Base-by-base conservation (phyloP, 2,888 invertebrate genomes). In the Drosophila nr. medialis region DNA sequence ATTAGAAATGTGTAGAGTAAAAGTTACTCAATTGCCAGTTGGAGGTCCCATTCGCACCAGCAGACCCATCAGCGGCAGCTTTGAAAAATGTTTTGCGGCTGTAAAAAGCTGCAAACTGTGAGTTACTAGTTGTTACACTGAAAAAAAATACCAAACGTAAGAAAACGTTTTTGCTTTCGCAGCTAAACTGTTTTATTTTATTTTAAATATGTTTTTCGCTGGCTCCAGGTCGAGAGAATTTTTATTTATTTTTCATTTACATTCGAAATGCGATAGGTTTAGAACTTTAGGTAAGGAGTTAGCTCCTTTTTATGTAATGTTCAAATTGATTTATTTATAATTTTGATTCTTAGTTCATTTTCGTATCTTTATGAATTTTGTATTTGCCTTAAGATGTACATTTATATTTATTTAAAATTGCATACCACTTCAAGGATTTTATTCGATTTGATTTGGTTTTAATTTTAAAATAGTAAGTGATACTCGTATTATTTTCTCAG, bases 1-100 rank as follows among this genome's bases (percentile, higher is more conserved):
- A 89, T 86, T 88, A 88, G 88, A 87, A 88, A 83, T 89, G 89
- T 84, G 82, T 86, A 78, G 88, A 87, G 88, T 90, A 87, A 83
- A 88, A 87, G 90, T 89, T 86, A 80, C 83, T 80, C 78, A 80
- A 72, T 79, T 69, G 87, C 77, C 83, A 83, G 83, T 75, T 78
- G 83, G 83, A 61, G 68, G 71, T 76, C 78, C 58, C 77, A 67
- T 45, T 24, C 45, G 64, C 67, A 49, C 53, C 34, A 51, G 70
- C 59, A 27, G 51, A 55, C 58, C 54, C 59, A 61, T 62, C 67
- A 34, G 32, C 61, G 42, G 55, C 51, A 64, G 78, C 72, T 62
- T 66, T 75, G 78, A 81, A 81, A 80, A 80, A 80, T 80, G 81
- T 75, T 80, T 72, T 82, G 80, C 72, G 80, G 80, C 82, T 56